Evolutionary conservation across 1,140 invertebrate genomes (phyloP), one percentile per base, ranked within the genome.

Genomic region (Diachasma alloeum): DNA sequence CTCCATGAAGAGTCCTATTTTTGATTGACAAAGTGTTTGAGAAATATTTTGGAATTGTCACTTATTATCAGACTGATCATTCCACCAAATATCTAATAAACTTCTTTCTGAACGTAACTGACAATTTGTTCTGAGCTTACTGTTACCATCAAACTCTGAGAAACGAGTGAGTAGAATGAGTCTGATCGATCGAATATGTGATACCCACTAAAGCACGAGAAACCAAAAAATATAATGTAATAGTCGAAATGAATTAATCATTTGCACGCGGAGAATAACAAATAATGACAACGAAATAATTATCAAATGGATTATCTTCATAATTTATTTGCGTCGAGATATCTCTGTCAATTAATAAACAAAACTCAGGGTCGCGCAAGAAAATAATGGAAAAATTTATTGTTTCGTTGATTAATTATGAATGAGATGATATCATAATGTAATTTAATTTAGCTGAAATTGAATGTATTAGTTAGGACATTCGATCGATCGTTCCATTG

Each of bases 141-240:
- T 63, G 19, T 63, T 63, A 24, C 15, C 59, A 26, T 11, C 19
- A 17, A 19, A 42, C n/a, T 63, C 19, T 63, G 24, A 26, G 9
- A 26, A 24, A 19, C 4, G 17, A 63, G 9, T 24, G 59, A 26
- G 26, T 4, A 26, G 10, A 63, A 63, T 10, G 24, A 63, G 11
- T 59, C 31, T 31, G 59, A 63, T 63, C 59, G 59, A 63, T 63
- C 59, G 59, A 63, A 63, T 26, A 26, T 63, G 24, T 63, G 59
- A 63, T 63, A 63, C 24, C 24, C 19, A 13, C 24, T 11, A 26
- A 26, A 26, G 3, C 9, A 42, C 9, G 13, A 42, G 9, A 42
- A 13, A 11, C 39, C 9, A 63, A 63, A 24, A 63, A 24, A 63
- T 10, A 63, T 26, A 24, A 63, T 19, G 31, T 31, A 26, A 63